These are phyloP conservation scores for Zosterops lateralis DNA, from an alignment of 2,113 vertebrate species.

Conservation along the genomic window DNA sequence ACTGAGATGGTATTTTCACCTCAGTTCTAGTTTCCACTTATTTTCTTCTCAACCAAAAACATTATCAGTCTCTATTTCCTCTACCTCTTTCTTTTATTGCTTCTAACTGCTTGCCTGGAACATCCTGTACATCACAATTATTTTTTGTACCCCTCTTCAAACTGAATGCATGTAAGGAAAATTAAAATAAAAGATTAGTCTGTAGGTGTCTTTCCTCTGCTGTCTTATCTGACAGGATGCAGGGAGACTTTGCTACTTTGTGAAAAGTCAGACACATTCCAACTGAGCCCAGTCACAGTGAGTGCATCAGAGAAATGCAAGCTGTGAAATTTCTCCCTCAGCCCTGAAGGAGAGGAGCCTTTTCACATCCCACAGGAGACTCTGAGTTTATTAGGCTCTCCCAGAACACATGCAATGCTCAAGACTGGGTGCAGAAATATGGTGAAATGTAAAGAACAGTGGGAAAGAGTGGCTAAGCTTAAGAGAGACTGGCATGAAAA, in stretches of 20 bases:
- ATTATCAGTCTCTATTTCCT: background rate
- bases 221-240: background rate
- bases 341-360: background rate
- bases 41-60: background rate
- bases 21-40: background rate
- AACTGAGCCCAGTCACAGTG: background rate
- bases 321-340: background rate
- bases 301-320: background rate
- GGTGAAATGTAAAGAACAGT: background rate
- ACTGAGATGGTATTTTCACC: background rate
- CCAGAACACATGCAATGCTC: background rate
- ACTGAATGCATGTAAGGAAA: fast-evolving
- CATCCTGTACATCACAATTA: background rate
- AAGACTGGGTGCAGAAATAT: background rate
- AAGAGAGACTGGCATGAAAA: background rate
- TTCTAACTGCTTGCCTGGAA: background rate
- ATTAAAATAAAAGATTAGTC: background rate
- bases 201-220: background rate
- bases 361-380: background rate
- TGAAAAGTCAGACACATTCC: background rate
- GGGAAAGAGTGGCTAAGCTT: background rate
- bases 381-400: background rate
- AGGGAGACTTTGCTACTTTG: background rate
- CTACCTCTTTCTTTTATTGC: background rate
- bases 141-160: background rate